Evolutionary conservation across 2,113 vertebrate genomes (phyloP).

Genomic region (Talpa occidentalis): DNA sequence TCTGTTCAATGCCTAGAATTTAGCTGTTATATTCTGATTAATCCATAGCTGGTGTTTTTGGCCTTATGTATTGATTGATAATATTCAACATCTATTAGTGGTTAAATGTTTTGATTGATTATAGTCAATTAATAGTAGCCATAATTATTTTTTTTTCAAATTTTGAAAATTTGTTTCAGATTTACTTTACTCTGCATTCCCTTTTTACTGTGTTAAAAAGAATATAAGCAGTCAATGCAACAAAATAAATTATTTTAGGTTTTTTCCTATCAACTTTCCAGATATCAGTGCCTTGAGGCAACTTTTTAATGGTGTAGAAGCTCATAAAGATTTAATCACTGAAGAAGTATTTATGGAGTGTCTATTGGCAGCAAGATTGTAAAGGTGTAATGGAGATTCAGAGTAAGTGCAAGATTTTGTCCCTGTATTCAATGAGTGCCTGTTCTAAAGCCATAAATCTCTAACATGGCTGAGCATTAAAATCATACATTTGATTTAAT

Average conservation of each 20-base stretch:
- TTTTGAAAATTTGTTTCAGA: neutral
- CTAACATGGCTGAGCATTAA: neutral
- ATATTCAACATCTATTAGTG: neutral
- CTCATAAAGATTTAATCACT: constrained; percentile 50
- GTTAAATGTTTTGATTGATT: neutral
- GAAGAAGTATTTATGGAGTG: constrained; percentile 39
- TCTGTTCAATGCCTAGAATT: neutral
- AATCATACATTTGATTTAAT: neutral
- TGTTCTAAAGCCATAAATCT: neutral
- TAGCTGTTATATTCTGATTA: neutral
- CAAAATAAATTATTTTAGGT: constrained; percentile 18
- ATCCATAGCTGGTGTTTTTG: neutral
- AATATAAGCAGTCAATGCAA: constrained; percentile 9
- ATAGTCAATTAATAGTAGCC: neutral
- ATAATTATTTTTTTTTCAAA: neutral
- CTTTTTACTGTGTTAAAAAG: neutral
- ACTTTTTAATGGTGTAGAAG: neutral
- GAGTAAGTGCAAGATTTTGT: neutral
- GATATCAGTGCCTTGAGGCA: neutral
- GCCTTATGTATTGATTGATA: neutral
- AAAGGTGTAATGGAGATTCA: neutral
- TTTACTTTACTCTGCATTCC: neutral
- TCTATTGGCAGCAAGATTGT: neutral
- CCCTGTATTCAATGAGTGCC: neutral
- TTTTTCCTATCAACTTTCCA: neutral